Evolutionary conservation across 2,888 invertebrate species (phyloP).

Genomic region (Zelleria hepariella): DNA sequence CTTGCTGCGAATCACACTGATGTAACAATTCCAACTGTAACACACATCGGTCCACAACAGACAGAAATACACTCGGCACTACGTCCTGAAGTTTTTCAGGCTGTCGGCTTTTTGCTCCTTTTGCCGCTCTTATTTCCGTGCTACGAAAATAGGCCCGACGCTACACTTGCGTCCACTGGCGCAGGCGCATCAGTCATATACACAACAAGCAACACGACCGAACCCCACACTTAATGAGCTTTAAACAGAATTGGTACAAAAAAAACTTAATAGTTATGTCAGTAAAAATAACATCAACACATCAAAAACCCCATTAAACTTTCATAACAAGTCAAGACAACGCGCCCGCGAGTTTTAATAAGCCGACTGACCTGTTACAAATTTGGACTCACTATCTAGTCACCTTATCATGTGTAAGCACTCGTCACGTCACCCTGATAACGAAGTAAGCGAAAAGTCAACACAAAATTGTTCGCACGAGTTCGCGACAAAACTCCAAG

Average conservation of each 20-base stretch:
- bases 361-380: conserved; percentile 19
- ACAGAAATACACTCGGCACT: conserved; percentile 63
- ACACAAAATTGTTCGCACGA: conserved; percentile 31
- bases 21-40: conserved; percentile 26
- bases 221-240: conserved; percentile 16
- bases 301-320: conserved; percentile 7
- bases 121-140: conserved; percentile 72
- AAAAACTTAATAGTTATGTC: neutral
- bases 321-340: conserved; percentile 11
- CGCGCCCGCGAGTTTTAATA: conserved; percentile 13
- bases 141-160: conserved; percentile 68
- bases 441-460: conserved; percentile 23
- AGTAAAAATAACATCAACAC: conserved; percentile 4
- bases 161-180: conserved; percentile 56
- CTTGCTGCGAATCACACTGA: conserved; percentile 17
- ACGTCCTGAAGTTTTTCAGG: conserved; percentile 67
- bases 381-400: conserved; percentile 29
- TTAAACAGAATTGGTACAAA: neutral
- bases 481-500: conserved; percentile 27
- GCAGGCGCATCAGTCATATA: conserved; percentile 56
- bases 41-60: conserved; percentile 52
- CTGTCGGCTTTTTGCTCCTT: conserved; percentile 66
- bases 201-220: conserved; percentile 19
- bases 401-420: conserved; percentile 33
- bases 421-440: conserved; percentile 29